Evolutionary conservation across 2,888 invertebrate genomes (phyloP), one percentile per base, ranked within the genome.

Genomic region (Conus canariensis): DNA sequence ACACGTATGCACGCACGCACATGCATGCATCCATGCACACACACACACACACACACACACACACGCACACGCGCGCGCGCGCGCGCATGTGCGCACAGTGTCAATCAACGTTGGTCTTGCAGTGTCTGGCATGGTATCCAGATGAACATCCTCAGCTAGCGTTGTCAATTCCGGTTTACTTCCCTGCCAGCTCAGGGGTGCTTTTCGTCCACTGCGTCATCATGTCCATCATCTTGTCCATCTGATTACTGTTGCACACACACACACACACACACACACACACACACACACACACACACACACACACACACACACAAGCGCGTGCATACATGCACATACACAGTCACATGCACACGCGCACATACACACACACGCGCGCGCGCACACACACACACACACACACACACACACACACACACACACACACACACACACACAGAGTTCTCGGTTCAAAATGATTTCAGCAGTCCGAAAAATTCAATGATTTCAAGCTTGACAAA

Each of bases 351-450:
- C 77, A 92, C 94, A 90, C 91, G 95, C 95, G 19, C 25, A 30
- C 77, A 92, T 94, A 90, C 91, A 95, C 94, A 58, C 9, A 60
- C 60, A n/a, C 56, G 4, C 83, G 16, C 22, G 19, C 45, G 70
- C 88, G 77, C 58, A 59, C 88, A 8, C 45, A 70, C 88, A 88
- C 58, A 77, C 88, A 77, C 77, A 77, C 70, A 88, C 88, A 88
- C 58, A 88, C 77, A 64, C 25, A 80, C 77, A 80, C 30, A 30
- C 30, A 45, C 45, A 45, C 45, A 45, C 45, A 45, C 45, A 45
- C 45, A 45, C 45, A 7, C 25, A 80, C 77, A 80, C 45, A 80
- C 45, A 80, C 25, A 80, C 77, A 80, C 77, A 45, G 1, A 60
- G 4, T 45, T 45, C 45, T 45, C 45, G 45, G 45, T 45, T 45